Percentiles rank a stretch among this genome's conserved stretches.
Conservation (phyloP, 2,888 invertebrate species). For the Plagiodera versicolora region DNA sequence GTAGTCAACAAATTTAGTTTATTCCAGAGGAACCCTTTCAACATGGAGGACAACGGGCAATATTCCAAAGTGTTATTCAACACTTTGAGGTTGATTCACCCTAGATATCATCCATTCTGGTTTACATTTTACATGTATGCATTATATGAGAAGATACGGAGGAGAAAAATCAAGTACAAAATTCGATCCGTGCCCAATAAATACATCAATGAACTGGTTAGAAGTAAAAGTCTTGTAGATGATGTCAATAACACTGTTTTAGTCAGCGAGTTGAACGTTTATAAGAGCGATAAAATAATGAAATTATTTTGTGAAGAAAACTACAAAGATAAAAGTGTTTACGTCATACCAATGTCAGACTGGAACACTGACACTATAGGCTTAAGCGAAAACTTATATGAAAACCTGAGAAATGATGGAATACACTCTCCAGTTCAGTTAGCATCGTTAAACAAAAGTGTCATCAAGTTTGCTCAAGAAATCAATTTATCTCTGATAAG, state of each 20-base stretch:
- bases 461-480: conserved; percentile 45
- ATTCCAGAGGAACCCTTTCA: conserved; percentile 5
- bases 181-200: conserved; percentile 35
- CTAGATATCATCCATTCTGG: conserved; percentile 43
- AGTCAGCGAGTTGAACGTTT: conserved; percentile 37
- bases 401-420: conserved; percentile 24
- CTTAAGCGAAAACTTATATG: conserved; percentile 31
- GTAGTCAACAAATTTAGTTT: background rate
- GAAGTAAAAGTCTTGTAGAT: conserved; percentile 26
- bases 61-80: conserved; percentile 16
- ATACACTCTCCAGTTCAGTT: conserved; percentile 24
- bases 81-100: conserved; percentile 32
- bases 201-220: conserved; percentile 31
- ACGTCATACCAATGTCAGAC: conserved; percentile 22
- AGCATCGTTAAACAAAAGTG: conserved; percentile 17
- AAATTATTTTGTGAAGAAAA: conserved; percentile 26
- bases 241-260: conserved; percentile 45
- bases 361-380: conserved; percentile 26
- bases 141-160: conserved; percentile 42
- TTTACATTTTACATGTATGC: conserved; percentile 48
- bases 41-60: background rate
- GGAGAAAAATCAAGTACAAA: conserved; percentile 37
- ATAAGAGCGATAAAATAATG: conserved; percentile 33
- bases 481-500: conserved; percentile 47
- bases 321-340: conserved; percentile 27